These are phyloP conservation scores for Drosophila barbarae DNA, from an alignment of 2,888 invertebrate genomes.

Conservation along the genomic window DNA sequence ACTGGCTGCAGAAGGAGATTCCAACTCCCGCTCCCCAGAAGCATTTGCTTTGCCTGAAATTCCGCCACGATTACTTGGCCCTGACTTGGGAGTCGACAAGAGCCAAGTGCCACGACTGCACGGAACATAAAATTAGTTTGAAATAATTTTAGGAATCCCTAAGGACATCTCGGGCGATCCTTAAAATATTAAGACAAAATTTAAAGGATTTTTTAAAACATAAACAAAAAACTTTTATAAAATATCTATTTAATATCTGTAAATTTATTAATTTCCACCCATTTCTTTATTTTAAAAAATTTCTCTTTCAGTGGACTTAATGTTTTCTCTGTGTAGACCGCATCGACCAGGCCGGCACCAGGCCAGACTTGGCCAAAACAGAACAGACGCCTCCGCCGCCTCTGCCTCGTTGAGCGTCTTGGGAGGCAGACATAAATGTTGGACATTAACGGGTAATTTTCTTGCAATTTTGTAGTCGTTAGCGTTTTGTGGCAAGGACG, in stretches of 20 bases:
- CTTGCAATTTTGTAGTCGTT: slow-evolving; percentile 79
- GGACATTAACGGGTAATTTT: slow-evolving; percentile 78
- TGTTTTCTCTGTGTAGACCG: slow-evolving; percentile 23
- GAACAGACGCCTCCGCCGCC: slow-evolving; percentile 30
- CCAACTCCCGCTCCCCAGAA: slow-evolving; percentile 11
- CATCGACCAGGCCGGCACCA: slow-evolving; percentile 15
- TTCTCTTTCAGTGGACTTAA: neutral
- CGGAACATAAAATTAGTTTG: neutral
- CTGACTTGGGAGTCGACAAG: slow-evolving; percentile 29
- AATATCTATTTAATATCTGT: too few species aligned
- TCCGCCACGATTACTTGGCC: slow-evolving; percentile 54
- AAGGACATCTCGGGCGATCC: neutral
- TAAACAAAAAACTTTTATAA: too few species aligned
- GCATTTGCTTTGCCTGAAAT: slow-evolving; percentile 51
- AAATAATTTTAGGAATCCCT: neutral
- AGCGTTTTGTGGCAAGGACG: slow-evolving; percentile 74
- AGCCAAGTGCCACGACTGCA: slow-evolving; percentile 28
- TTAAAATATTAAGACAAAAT: too few species aligned
- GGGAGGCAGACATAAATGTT: slow-evolving; percentile 70
- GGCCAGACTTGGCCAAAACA: slow-evolving; percentile 24
- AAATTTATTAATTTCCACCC: too few species aligned
- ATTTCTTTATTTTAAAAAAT: neutral
- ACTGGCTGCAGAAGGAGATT: neutral
- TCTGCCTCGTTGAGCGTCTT: slow-evolving; percentile 49
- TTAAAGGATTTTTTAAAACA: too few species aligned